Evolutionary conservation across 2,888 invertebrate species (phyloP).

Genomic region (Tholera decimalis): DNA sequence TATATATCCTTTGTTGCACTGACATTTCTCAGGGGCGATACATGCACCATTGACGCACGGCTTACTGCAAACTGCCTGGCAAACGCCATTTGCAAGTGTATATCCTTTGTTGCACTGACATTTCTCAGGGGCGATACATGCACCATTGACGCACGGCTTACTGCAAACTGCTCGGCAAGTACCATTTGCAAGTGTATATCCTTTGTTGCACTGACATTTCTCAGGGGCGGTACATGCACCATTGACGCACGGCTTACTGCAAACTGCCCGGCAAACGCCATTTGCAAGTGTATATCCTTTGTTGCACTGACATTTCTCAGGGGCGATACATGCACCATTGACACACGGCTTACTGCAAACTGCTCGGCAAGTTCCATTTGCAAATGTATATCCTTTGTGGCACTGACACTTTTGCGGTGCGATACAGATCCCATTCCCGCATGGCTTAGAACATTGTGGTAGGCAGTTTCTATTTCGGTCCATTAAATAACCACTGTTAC

Average conservation of each 20-base stretch:
- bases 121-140: too few species aligned
- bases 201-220: constrained; percentile 18
- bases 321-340: constrained; percentile 37
- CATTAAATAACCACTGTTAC: constrained; percentile 16
- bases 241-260: constrained; percentile 21
- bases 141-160: too few species aligned
- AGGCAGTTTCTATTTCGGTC: constrained; percentile 20
- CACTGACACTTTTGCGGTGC: constrained; percentile 47
- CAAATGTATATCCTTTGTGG: constrained; percentile 26
- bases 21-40: too few species aligned
- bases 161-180: too few species aligned
- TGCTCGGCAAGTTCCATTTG: constrained; percentile 41
- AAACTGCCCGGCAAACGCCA: constrained; percentile 35
- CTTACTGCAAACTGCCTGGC: too few species aligned
- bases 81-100: too few species aligned
- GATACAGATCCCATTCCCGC: constrained; percentile 37
- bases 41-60: too few species aligned
- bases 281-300: too few species aligned
- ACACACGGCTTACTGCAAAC: constrained; percentile 34
- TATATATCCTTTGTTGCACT: too few species aligned
- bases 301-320: constrained; percentile 43
- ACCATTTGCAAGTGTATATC: constrained; percentile 8
- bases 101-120: too few species aligned
- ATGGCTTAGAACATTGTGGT: constrained; percentile 28
- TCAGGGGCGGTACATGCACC: constrained; percentile 24